Evolutionary conservation across 1,140 invertebrate species (phyloP).

Genomic region (Bradynema listronoti): DNA sequence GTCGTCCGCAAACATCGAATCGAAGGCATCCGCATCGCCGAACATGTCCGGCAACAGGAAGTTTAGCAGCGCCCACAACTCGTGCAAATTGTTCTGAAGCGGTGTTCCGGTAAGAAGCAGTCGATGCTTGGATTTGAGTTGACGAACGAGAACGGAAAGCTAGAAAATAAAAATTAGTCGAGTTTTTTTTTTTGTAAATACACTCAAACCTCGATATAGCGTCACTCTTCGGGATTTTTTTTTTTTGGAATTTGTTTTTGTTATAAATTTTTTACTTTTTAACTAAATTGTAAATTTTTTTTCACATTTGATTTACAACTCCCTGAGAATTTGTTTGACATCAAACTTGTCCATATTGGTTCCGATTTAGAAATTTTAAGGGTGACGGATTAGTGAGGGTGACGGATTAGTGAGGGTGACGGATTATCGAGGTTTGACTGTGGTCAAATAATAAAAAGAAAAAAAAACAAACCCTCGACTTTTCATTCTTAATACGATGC

Average conservation of each 20-base stretch:
- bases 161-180: constrained; percentile 31
- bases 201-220: constrained; percentile 64
- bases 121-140: constrained; percentile 88
- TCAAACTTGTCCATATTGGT: too few relatives aligned
- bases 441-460: constrained; percentile 71
- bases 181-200: constrained; percentile 28
- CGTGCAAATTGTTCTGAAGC: constrained; percentile 63
- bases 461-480: constrained; percentile 73
- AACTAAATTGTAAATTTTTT: too few relatives aligned
- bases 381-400: too few relatives aligned
- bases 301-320: too few relatives aligned
- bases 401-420: too few relatives aligned
- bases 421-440: too few relatives aligned
- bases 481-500: constrained; percentile 99
- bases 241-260: too few relatives aligned
- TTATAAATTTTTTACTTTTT: too few relatives aligned
- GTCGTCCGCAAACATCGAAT: constrained; percentile 96
- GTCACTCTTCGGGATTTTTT: too few relatives aligned
- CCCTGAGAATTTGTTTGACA: too few relatives aligned
- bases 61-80: constrained; percentile 75
- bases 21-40: constrained; percentile 92
- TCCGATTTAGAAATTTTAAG: too few relatives aligned
- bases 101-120: constrained; percentile 91
- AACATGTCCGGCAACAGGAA: constrained; percentile 95
- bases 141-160: constrained; percentile 85